A percentile compares a stretch with the other conserved stretches of the same genome.
These are phyloP conservation scores for Pristionchus pacificus DNA, from an alignment of 1,140 invertebrate species.

Conservation along the genomic window DNA sequence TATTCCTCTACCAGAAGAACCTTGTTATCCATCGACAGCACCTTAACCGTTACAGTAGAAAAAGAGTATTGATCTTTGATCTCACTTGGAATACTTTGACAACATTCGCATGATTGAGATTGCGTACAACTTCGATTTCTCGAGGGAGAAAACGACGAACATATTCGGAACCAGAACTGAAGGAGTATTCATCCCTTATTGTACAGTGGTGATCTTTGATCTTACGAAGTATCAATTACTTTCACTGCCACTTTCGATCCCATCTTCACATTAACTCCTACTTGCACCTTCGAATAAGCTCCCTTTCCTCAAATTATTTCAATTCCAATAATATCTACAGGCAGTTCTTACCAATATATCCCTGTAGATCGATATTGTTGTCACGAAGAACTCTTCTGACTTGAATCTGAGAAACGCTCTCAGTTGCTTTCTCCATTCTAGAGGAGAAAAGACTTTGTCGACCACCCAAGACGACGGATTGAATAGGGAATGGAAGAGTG, in stretches of 20 bases:
- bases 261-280: background rate
- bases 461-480: background rate
- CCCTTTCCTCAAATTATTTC: background rate
- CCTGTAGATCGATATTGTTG: background rate
- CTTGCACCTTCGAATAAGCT: background rate
- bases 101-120: background rate
- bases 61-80: background rate
- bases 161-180: background rate
- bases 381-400: background rate
- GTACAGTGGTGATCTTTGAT: background rate
- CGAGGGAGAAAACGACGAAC: background rate
- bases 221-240: background rate
- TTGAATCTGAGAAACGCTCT: background rate
- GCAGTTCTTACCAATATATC: background rate
- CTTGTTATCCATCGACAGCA: background rate
- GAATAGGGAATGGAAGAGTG: background rate
- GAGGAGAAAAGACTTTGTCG: too few relatives aligned
- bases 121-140: background rate
- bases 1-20: conserved; percentile 37
- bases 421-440: background rate
- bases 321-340: background rate
- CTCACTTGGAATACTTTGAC: background rate
- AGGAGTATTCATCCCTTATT: background rate
- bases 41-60: background rate
- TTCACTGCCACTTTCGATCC: background rate